Evolutionary conservation across 2,797 vertebrate species (phyloP), one percentile per base, ranked within the genome.

Genomic region (Martes flavigula): DNA sequence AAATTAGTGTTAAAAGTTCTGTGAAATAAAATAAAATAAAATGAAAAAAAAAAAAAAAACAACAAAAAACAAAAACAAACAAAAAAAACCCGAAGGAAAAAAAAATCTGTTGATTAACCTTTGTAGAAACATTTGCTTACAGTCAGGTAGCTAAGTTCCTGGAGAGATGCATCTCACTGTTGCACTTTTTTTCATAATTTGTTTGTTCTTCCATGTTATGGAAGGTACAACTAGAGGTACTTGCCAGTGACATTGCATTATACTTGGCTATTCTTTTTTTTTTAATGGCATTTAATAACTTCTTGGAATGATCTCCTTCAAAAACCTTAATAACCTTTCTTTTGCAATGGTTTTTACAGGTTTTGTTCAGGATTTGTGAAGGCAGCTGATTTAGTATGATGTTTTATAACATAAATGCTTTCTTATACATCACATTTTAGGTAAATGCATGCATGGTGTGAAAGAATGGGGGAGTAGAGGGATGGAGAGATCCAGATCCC

Each of bases 251-350:
- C 96, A 78, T 97, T 97, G 89, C 66, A 73, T 77, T 96, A 73
- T 97, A 73, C n/a, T 88, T 78, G 96, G 93, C 70, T 90, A 73
- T 48, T 48, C 46, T 48, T 48, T 95, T 97, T 91, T 40, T 70
- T 72, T 43, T 94, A 98, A 89, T 91, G 86, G 10, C 48, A 21
- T 40, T 90, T 97, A 97, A 97, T 84, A 98, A 96, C 94, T 97
- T 88, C 79, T 94, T 98, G 90, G 35, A 93, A 95, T 11, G 81
- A 96, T 82, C 75, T 10, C 43, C 64, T 95, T 94, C 81, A 96
- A 97, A 32, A 93, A 38, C 79, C 43, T 95, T 64, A 68, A 40
- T 94, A 91, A 73, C 21, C 6, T 78, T 91, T 79, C n/a, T 93
- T 84, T 95, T 64, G 9, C 5, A 66, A n/a, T 92, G 35, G 72